phyloP scores from a whole-genome alignment of 2,113 vertebrate species.

The Pseudonaja textilis region DNA sequence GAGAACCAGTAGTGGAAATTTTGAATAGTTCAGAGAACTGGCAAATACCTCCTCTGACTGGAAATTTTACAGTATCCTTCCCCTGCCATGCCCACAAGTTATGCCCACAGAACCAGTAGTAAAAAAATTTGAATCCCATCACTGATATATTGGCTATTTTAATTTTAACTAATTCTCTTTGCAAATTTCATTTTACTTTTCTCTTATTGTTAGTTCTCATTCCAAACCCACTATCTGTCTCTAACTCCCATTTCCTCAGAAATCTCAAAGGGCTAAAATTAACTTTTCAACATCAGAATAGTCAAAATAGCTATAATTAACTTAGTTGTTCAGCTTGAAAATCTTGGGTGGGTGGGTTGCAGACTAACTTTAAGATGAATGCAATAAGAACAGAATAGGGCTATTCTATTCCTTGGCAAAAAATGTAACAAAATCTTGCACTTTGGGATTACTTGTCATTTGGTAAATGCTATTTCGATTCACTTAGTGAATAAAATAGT shows the following conservation, averaged over 20 bases:
- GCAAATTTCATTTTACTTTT: not conserved
- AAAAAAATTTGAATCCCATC: too few relatives aligned
- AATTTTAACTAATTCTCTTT: not conserved
- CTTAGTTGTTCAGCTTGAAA: not conserved
- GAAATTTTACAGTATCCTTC: too few relatives aligned
- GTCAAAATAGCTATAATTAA: not conserved
- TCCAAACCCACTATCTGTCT: not conserved
- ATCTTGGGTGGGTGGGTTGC: not conserved
- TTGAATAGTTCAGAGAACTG: too few relatives aligned
- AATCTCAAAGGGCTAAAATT: not conserved
- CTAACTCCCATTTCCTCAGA: not conserved
- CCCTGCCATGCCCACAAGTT: too few relatives aligned
- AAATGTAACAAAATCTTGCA: not conserved
- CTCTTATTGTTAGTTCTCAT: not conserved
- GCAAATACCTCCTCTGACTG: too few relatives aligned
- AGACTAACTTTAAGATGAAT: not conserved
- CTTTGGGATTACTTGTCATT: not conserved
- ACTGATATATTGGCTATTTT: not conserved
- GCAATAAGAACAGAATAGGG: not conserved
- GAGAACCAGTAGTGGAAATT: too few relatives aligned
- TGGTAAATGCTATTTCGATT: not conserved
- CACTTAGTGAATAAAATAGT: not conserved
- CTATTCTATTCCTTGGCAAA: not conserved
- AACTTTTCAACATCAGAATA: not conserved
- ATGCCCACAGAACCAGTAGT: too few relatives aligned